Conservation (phyloP, 2,113 vertebrate genomes). For the Willisornis vidua region DNA sequence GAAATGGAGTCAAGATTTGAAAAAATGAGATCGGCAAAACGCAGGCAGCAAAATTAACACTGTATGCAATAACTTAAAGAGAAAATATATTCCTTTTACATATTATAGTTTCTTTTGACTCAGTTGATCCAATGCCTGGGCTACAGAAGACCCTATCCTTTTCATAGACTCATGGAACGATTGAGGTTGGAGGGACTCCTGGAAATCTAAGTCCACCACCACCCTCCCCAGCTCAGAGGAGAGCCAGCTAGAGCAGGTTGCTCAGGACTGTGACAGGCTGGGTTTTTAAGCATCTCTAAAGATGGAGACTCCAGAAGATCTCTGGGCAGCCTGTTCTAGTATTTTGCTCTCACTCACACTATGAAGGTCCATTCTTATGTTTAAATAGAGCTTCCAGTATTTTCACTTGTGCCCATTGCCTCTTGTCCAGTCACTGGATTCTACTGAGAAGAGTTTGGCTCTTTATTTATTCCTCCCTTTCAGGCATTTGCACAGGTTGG, state of each 20-base stretch:
- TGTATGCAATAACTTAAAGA: not conserved
- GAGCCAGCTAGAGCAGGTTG: not conserved
- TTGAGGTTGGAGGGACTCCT: not conserved
- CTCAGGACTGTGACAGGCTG: not conserved
- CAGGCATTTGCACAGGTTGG: not conserved
- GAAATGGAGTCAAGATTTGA: slow-evolving; percentile 98
- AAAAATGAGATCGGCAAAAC: slow-evolving; percentile 98
- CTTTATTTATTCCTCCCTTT: not conserved
- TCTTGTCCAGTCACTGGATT: not conserved
- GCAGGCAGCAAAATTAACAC: slow-evolving; percentile 92
- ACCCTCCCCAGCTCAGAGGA: not conserved
- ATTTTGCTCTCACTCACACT: not conserved
- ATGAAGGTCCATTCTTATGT: not conserved
- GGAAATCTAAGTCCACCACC: not conserved
- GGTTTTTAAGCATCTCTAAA: not conserved
- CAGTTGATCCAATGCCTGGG: slow-evolving; percentile 30
- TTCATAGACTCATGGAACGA: not conserved
- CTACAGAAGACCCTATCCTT: slow-evolving; percentile 18
- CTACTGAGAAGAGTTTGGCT: not conserved
- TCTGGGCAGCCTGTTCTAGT: slow-evolving; percentile 1
- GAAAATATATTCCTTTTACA: slow-evolving; percentile 49
- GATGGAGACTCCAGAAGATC: not conserved
- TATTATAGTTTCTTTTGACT: slow-evolving; percentile 63
- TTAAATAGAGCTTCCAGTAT: not conserved
- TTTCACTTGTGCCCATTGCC: not conserved